Percentiles rank a stretch among this genome's conserved stretches.
These are phyloP conservation scores for Melanostoma scalare DNA, from an alignment of 2,888 invertebrate genomes.

Conservation along the genomic window DNA sequence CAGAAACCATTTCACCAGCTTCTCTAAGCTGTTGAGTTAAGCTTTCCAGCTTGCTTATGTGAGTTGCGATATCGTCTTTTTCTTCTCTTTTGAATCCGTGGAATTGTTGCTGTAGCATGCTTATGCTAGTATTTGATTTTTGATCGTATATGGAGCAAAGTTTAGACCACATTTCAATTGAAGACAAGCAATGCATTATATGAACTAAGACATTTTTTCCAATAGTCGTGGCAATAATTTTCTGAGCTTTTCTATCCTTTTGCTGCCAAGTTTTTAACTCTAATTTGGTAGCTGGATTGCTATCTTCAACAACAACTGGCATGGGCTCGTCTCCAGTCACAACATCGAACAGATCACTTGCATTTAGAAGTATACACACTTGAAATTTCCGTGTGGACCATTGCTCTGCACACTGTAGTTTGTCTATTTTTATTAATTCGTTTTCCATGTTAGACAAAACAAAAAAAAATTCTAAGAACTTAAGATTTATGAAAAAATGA, in stretches of 20 bases:
- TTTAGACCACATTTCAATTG: neutral
- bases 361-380: too few relatives aligned
- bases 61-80: neutral
- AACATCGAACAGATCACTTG: too few relatives aligned
- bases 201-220: neutral
- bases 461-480: too few relatives aligned
- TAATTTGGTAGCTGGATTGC: neutral
- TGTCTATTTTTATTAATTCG: too few relatives aligned
- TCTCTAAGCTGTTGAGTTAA: neutral
- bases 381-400: too few relatives aligned
- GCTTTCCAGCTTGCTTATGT: neutral
- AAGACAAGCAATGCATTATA: neutral
- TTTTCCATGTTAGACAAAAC: too few relatives aligned
- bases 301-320: too few relatives aligned
- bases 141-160: neutral
- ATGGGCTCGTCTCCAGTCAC: too few relatives aligned
- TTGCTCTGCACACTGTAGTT: too few relatives aligned
- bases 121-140: neutral
- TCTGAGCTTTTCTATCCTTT: neutral
- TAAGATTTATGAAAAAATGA: neutral
- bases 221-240: neutral
- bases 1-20: neutral
- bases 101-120: neutral
- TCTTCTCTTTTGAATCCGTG: neutral
- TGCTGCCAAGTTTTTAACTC: conserved; percentile 1